phyloP scores from a whole-genome alignment of 1,140 invertebrate genomes.

The Hylaeus anthracinus region DNA sequence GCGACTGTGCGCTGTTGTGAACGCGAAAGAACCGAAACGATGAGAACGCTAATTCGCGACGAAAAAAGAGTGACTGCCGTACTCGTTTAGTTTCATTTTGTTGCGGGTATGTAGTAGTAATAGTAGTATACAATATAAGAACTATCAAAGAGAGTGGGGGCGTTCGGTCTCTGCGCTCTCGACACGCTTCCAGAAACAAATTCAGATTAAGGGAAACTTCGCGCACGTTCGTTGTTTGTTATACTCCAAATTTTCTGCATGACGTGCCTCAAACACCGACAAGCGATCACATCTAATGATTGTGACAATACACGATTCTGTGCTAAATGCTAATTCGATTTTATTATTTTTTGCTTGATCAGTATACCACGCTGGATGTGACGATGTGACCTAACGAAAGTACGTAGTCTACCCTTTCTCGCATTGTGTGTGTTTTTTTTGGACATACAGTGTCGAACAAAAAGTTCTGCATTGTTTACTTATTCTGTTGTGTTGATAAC shows the following conservation, averaged over 20 bases:
- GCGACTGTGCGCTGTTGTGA: not conserved
- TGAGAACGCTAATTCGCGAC: not conserved
- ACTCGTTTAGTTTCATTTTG: slow-evolving; percentile 16
- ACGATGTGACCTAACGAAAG: not conserved
- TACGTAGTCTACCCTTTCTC: not conserved
- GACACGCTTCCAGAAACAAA: slow-evolving; percentile 15
- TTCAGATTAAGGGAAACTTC: not conserved
- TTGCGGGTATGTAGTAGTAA: slow-evolving; percentile 18
- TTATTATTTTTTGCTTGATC: not conserved
- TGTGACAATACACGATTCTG: not conserved
- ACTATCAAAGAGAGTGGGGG: not conserved
- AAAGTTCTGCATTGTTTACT: not conserved
- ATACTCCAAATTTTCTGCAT: not conserved
- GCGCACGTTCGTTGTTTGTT: slow-evolving; percentile 8
- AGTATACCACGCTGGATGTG: not conserved
- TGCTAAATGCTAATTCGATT: not conserved
- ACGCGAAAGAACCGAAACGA: not conserved
- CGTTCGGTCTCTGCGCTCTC: not conserved
- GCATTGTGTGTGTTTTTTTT: not conserved
- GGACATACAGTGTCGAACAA: not conserved
- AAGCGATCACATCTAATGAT: not conserved
- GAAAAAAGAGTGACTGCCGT: not conserved
- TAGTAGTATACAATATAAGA: not conserved
- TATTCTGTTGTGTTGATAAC: not conserved
- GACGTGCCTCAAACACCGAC: not conserved